Percentiles rank a stretch among this genome's conserved stretches.
phyloP scores from a whole-genome alignment of 2,113 vertebrate species.

The Damaliscus lunatus region DNA sequence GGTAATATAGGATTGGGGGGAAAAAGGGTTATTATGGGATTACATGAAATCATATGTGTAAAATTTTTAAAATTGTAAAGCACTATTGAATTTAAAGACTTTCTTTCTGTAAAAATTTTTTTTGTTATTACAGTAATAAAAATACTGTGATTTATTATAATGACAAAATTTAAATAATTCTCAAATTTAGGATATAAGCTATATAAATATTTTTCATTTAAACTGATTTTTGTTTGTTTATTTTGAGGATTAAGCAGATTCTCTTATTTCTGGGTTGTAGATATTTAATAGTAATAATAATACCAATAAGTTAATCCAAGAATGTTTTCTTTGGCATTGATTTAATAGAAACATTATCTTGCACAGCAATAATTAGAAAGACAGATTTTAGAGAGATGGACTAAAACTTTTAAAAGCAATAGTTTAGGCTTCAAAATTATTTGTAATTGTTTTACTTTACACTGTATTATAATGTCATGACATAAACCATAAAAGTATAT shows the following conservation, averaged over 20 bases:
- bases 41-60: background rate
- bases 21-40: background rate
- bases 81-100: background rate
- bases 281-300: background rate
- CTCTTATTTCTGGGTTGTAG: background rate
- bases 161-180: background rate
- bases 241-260: background rate
- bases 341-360: slow-evolving; percentile 12
- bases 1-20: background rate
- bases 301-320: background rate
- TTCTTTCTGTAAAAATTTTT: background rate
- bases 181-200: background rate
- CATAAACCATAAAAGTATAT: background rate
- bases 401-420: background rate
- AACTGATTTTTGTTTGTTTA: background rate
- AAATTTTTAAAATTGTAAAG: background rate
- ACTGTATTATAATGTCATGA: background rate
- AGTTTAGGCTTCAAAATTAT: slow-evolving; percentile 18
- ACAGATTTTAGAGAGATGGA: background rate
- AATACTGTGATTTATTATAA: background rate
- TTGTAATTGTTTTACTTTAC: slow-evolving; percentile 36
- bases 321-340: background rate
- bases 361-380: background rate
- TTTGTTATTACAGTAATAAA: background rate
- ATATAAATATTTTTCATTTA: background rate